Evolutionary conservation across 2,113 vertebrate genomes (phyloP).

Genomic region (Thunnus maccoyii): DNA sequence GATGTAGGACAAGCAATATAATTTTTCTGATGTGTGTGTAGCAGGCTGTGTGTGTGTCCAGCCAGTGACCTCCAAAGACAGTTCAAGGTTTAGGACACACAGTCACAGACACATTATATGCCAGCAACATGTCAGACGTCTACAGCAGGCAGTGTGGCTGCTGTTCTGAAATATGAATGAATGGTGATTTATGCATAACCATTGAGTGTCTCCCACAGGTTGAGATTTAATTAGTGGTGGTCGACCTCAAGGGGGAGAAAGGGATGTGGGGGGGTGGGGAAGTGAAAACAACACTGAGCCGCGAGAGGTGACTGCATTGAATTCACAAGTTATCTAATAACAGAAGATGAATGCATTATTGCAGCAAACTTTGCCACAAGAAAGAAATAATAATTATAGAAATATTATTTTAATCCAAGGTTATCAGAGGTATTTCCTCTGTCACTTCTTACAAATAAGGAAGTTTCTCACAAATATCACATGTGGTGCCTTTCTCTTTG

Average conservation of each 20-base stretch:
- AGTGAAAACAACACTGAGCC: conserved; percentile 3
- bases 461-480: too few relatives aligned
- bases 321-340: neutral
- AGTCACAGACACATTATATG: conserved; percentile 42
- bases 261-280: neutral
- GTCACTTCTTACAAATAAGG: too few relatives aligned
- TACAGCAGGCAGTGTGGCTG: conserved; percentile 13
- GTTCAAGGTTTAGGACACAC: conserved; percentile 26
- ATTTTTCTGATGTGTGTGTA: conserved; percentile 1
- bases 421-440: too few relatives aligned
- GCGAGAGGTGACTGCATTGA: neutral
- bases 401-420: neutral
- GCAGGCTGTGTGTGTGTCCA: conserved; percentile 23
- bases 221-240: conserved; percentile 58
- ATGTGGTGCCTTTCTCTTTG: neutral
- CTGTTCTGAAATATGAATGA: conserved; percentile 61
- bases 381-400: neutral
- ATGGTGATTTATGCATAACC: conserved; percentile 52
- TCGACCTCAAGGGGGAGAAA: conserved; percentile 8
- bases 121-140: conserved; percentile 42
- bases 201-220: conserved; percentile 42
- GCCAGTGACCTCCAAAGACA: conserved; percentile 18
- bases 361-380: neutral
- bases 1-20: neutral
- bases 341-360: neutral